Evolutionary conservation across 2,888 invertebrate species (phyloP), one percentile per base, ranked within the genome.

Genomic region (Diarsia mendica): DNA sequence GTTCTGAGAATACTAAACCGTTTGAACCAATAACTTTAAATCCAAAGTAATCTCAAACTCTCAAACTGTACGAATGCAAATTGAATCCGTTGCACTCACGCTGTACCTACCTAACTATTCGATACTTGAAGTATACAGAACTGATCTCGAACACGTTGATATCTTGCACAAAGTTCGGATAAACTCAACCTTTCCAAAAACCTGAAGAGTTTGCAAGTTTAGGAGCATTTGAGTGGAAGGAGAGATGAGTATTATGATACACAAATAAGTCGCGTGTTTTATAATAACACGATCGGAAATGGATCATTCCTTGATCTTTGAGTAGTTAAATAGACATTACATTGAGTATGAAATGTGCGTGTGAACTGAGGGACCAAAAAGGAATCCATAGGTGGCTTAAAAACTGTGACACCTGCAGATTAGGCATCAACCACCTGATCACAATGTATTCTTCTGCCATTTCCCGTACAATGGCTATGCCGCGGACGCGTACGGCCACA

Each of bases 111-210:
- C 48, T 53, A 53, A 64, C 78, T 67, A 46, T 77, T 60, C 48
- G 20, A 49, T 51, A 69, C 28, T 65, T 20, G 11, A 71, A 69
- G 53, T 68, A 71, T 46, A 80, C 66, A 48, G 58, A 73, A 46
- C 39, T 55, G 46, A 72, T 58, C 39, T 39, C 10, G 23, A 53
- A 13, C 80, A 53, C 67, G 33, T 33, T 64, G 81, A 75, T 75
- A 75, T 75, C 65, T 68, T 68, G 48, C 20, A 55, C 65, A 72
- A 84, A 75, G 63, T 84, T 80, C 33, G 28, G 69, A 75, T 69
- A 82, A 83, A 80, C 72, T 69, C 55, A 65, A 61, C 65, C 49
- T 60, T 23, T 10, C 20, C 63, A 53, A 75, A 69, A 69, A 84
- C 71, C 66, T 76, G 66, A 68, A 60, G 58, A 73, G 63, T 70